Percentiles rank a stretch among this genome's conserved stretches.
These are phyloP conservation scores for Syngnathus typhle DNA, from an alignment of 2,113 vertebrate genomes.

Conservation along the genomic window DNA sequence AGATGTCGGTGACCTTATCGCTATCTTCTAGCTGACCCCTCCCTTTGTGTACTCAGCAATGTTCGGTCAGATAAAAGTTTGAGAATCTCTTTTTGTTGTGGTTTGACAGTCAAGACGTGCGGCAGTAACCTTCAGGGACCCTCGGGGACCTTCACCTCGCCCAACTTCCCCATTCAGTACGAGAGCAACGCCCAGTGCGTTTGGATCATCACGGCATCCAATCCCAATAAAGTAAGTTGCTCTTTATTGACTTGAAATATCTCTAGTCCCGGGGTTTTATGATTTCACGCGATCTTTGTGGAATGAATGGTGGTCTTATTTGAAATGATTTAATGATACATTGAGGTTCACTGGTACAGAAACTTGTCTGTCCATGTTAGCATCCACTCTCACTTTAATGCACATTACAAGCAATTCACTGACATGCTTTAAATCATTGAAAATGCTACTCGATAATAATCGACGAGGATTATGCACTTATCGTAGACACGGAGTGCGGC, in stretches of 20 bases:
- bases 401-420: slow-evolving; percentile 14
- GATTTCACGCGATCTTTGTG: not conserved
- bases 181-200: slow-evolving; percentile 79
- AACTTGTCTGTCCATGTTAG: not conserved
- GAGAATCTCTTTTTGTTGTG: slow-evolving; percentile 3
- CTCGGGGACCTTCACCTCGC: slow-evolving; percentile 73
- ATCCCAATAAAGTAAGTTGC: slow-evolving; percentile 72
- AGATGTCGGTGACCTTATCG: slow-evolving; percentile 55
- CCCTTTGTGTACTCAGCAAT: not conserved
- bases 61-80: not conserved
- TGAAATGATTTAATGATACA: not conserved
- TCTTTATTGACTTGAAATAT: not conserved
- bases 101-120: slow-evolving; percentile 73
- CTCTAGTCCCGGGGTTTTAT: not conserved
- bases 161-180: slow-evolving; percentile 78
- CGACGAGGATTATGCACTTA: slow-evolving; percentile 9
- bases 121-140: slow-evolving; percentile 77
- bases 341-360: not conserved
- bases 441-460: slow-evolving; percentile 25
- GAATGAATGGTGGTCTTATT: not conserved
- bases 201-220: slow-evolving; percentile 77
- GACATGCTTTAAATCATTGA: slow-evolving; percentile 26
- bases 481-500: slow-evolving; percentile 19
- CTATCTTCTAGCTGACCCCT: slow-evolving; percentile 56
- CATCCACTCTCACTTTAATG: not conserved